phyloP scores from a whole-genome alignment of 2,797 vertebrate genomes.

The Aulostomus chinensis region DNA sequence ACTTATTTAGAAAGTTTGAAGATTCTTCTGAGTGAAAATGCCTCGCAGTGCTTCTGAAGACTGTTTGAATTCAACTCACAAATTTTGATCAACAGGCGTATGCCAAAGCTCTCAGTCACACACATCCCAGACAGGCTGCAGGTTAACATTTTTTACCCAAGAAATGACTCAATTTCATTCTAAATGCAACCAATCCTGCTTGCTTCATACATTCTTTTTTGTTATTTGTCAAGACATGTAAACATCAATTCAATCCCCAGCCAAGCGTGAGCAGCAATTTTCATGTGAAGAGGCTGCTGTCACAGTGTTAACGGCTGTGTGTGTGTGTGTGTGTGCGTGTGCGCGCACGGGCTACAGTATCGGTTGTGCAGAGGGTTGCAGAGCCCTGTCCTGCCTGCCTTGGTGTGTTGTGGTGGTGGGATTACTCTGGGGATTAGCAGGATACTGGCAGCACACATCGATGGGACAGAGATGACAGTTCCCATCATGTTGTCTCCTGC shows the following conservation, averaged over 20 bases:
- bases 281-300: conserved; percentile 40
- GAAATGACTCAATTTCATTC: conserved; percentile 23
- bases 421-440: conserved; percentile 75
- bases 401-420: conserved; percentile 56
- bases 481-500: conserved; percentile 58
- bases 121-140: not conserved
- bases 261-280: conserved; percentile 38
- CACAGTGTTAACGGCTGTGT: conserved; percentile 12
- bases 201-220: conserved; percentile 8
- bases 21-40: conserved; percentile 3
- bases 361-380: conserved; percentile 14
- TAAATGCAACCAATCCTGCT: conserved; percentile 24
- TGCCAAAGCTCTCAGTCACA: conserved; percentile 20
- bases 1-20: conserved; percentile 4
- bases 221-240: conserved; percentile 30
- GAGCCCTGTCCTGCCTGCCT: conserved; percentile 34
- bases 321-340: conserved; percentile 6
- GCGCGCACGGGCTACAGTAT: too few species aligned
- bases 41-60: not conserved
- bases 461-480: conserved; percentile 73
- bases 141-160: not conserved
- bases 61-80: not conserved
- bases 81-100: not conserved
- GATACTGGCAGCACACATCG: conserved; percentile 68
- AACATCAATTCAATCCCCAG: conserved; percentile 36